phyloP scores from a whole-genome alignment of 2,113 vertebrate genomes.

The Notiomystis cincta region DNA sequence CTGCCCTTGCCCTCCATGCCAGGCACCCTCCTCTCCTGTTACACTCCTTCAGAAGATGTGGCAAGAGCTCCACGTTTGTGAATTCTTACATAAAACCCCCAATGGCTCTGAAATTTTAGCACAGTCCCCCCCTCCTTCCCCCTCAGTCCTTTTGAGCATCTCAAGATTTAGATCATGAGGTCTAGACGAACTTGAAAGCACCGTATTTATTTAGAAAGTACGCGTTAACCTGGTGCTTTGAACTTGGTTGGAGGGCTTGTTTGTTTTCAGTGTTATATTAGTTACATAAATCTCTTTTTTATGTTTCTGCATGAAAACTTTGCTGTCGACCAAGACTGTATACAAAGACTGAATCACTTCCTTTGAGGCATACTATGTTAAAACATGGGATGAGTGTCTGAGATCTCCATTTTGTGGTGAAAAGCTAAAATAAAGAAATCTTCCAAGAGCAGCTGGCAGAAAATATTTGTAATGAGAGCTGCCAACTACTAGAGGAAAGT shows the following conservation, averaged over 20 bases:
- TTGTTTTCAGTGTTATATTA: constrained; percentile 61
- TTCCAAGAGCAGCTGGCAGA: constrained; percentile 60
- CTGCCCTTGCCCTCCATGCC: background rate
- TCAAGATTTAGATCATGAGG: constrained; percentile 1
- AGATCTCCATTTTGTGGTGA: constrained; percentile 53
- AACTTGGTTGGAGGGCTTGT: constrained; percentile 61
- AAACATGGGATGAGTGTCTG: constrained; percentile 35
- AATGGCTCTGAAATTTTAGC: background rate
- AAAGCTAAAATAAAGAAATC: constrained; percentile 62
- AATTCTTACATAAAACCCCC: background rate
- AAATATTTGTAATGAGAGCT: constrained; percentile 56
- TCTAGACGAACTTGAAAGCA: constrained; percentile 29
- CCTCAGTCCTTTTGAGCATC: background rate
- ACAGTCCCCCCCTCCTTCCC: accelerated
- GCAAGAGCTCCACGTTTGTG: background rate
- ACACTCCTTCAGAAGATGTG: background rate
- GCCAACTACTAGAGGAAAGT: constrained; percentile 51
- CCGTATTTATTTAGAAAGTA: constrained; percentile 49
- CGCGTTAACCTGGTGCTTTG: constrained; percentile 48
- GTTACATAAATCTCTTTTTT: constrained; percentile 58
- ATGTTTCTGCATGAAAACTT: constrained; percentile 39
- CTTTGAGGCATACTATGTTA: constrained; percentile 40
- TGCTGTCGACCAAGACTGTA: background rate
- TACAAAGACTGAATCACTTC: constrained; percentile 49
- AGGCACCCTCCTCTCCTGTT: background rate